Evolutionary conservation across 2,797 vertebrate species (phyloP), one percentile per base, ranked within the genome.

Genomic region (Octomys mimax): DNA sequence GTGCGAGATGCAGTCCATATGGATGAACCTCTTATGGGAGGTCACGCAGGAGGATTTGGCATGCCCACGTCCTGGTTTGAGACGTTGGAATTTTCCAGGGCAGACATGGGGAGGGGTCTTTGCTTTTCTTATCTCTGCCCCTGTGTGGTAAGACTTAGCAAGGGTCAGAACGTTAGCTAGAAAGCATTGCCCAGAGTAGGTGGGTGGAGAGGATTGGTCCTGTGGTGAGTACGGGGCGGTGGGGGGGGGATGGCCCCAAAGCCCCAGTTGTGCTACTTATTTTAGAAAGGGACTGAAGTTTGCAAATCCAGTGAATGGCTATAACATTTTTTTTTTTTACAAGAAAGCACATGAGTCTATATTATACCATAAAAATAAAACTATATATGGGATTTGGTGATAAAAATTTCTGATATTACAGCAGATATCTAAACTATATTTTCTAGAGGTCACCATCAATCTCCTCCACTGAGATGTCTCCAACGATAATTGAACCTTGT

Each of bases 261-360:
- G 6, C 39, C 71, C 24, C 24, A 75, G 21, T 3, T 75, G 39
- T 31, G 6, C 42, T 49, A 46, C 22, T 22, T 36, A 4, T 24
- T 11, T 24, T 28, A 26, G 73, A 24, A 82, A 95, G 26, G 62
- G 8, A 57, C 10, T 73, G 49, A 52, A 92, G 42, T 42, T 73
- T 3, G 5, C 12, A 46, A 13, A 86, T 8, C 22, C 21, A 59
- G 21, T 79, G 59, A 4, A 31, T 12, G 9, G 22, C 16, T 64
- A 6, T 22, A 64, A 59, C 16, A 84, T 73, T 66, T 95, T 91
- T 21, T 49, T 71, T 86, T 89, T 95, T 92, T 21, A 49, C 77
- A 87, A 28, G 61, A 71, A 92, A 86, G 31, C 8, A 10, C 6
- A 49, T 14, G 39, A 49, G 26, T 54, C 14, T 4, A 11, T 24